These are phyloP conservation scores for Leptonema lineaticorne DNA, from an alignment of 1,140 invertebrate genomes.

Conservation along the genomic window DNA sequence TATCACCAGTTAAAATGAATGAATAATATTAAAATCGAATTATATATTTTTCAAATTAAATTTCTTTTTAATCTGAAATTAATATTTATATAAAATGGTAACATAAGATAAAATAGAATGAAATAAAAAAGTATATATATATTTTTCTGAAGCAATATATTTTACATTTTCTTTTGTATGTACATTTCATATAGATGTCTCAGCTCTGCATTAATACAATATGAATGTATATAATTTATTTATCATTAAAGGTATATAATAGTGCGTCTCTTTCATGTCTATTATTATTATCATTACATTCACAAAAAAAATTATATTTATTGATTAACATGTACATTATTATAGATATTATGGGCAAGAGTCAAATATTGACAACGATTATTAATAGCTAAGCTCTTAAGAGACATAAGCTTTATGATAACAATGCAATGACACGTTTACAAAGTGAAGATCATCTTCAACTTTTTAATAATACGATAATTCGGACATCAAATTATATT, in stretches of 20 bases:
- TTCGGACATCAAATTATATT: no score
- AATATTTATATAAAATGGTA: no score
- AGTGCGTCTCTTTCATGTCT: background rate
- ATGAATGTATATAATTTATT: background rate
- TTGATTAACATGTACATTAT: background rate
- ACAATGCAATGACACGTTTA: no score
- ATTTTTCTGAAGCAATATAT: slow-evolving; percentile 11
- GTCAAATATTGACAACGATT: background rate
- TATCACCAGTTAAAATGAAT: no score
- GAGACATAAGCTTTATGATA: no score
- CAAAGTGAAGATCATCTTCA: no score
- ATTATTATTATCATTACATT: background rate
- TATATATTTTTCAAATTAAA: no score
- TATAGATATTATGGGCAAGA: background rate
- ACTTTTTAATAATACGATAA: no score
- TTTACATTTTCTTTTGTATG: background rate
- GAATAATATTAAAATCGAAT: no score
- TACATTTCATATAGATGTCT: slow-evolving; percentile 2
- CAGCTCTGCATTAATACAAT: background rate
- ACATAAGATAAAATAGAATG: no score
- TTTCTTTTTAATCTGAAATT: no score
- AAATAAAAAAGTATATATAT: background rate
- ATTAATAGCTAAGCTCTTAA: no score
- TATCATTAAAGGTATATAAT: background rate
- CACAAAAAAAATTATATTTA: background rate